Base-by-base conservation (phyloP, 1,140 invertebrate genomes). In the Theocolax elegans region DNA sequence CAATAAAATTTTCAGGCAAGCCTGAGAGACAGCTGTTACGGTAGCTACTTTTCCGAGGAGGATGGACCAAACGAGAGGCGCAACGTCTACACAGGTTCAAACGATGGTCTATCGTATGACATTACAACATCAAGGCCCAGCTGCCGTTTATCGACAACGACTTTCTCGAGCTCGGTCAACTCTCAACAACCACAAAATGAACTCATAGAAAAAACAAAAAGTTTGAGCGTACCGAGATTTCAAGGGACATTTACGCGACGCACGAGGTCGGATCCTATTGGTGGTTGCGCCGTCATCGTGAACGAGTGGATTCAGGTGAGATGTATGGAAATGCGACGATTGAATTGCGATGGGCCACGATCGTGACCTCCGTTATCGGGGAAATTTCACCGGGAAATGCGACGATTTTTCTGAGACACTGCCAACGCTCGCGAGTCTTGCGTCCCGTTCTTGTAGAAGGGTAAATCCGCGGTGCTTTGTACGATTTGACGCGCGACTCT, bases 221-320 rank as follows among this genome's bases (percentile, higher is more conserved):
- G n/a, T n/a, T n/a, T n/a, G n/a, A n/a, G n/a, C n/a, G n/a, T n/a
- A n/a, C n/a, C n/a, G n/a, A n/a, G n/a, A n/a, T n/a, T n/a, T n/a
- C n/a, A n/a, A n/a, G n/a, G n/a, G n/a, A n/a, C n/a, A n/a, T n/a
- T n/a, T n/a, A 17, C 29, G n/a, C 17, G 19, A 31, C 13, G 9
- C 0, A 3, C 31, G 17, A 23, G 21, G 54, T 58, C 54, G 35
- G 27, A 31, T 23, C 7, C 31, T 21, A 9, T 2, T 9, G 2
- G 3, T 21, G 17, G 3, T 21, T 0, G 19, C 12, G 7, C 15
- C 54, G 17, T 19, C 12, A 21, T 10, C 3, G n/a, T 2, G 1
- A 40, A 2, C n/a, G 25, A 46, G 3, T 29, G 19, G 23, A 46
- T 46, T 60, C 58, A 60, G 58, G 58, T 60, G 25, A 29, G 12